These are phyloP conservation scores for Jordanella pulchra DNA, from an alignment of 2,797 vertebrate species.

Conservation along the genomic window DNA sequence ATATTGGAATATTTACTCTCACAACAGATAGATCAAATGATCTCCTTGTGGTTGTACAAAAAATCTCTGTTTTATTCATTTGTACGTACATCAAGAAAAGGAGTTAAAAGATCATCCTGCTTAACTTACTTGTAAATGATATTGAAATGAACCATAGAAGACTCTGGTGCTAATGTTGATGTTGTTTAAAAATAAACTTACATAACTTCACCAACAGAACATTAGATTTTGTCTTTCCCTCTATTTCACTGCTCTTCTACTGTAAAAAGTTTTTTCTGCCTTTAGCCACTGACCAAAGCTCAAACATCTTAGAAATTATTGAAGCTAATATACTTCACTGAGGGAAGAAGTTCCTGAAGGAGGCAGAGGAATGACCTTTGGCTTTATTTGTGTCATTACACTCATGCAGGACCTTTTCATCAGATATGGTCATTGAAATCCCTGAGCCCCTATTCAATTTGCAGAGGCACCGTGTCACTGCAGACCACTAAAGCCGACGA, in stretches of 20 bases:
- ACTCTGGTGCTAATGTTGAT: no score
- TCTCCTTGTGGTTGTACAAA: no score
- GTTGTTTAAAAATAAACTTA: neutral
- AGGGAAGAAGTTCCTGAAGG: constrained; percentile 25
- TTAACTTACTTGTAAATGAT: no score
- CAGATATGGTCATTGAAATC: constrained; percentile 75
- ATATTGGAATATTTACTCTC: no score
- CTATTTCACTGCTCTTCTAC: neutral
- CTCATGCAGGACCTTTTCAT: constrained; percentile 74
- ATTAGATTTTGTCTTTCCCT: neutral
- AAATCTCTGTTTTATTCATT: no score
- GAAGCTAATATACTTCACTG: constrained; percentile 28
- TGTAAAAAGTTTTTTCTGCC: neutral
- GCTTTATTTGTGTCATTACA: constrained; percentile 77
- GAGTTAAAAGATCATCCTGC: no score
- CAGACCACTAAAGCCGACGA: constrained; percentile 76
- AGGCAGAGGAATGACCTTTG: constrained; percentile 75
- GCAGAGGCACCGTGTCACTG: constrained; percentile 77
- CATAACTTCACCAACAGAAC: neutral
- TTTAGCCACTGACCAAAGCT: constrained; percentile 16
- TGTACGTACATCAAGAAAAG: no score
- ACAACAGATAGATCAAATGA: no score
- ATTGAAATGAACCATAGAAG: no score
- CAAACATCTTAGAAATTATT: constrained; percentile 44
- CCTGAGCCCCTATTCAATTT: constrained; percentile 82